Evolutionary conservation across 2,888 invertebrate genomes (phyloP), one percentile per base, ranked within the genome.

Genomic region (Clepsis dumicolana): DNA sequence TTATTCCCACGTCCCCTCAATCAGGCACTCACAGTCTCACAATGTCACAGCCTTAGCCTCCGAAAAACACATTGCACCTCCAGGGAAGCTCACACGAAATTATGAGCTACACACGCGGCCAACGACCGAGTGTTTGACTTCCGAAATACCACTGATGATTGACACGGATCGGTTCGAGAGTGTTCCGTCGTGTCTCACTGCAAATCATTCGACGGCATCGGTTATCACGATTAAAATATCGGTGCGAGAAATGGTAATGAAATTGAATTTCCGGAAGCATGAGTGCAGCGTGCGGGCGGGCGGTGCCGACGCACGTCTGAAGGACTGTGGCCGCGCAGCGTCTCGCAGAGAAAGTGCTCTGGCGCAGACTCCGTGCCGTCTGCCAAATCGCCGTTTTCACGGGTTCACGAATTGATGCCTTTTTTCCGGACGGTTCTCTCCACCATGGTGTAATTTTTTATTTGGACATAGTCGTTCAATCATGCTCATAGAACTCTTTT

Each of bases 351-450:
- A 92, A 93, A 93, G 93, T 91, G 85, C 80, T 87, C 86, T 83
- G 79, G 88, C 87, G 86, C 91, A 93, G 93, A 93, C 93, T 91
- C 89, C 85, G 86, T 85, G 90, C 85, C 90, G 93, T 89, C 93
- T 92, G 91, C 90, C 93, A 90, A 91, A 89, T 87, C 83, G 82
- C 75, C 83, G 86, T 90, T 90, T 92, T 91, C 89, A 89, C 87
- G 90, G 90, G 85, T 85, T 85, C 86, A 83, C 77, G 87, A 89
- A 91, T 87, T 84, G 80, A 88, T 85, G 81, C 78, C 78, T 82
- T 86, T 90, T 90, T 92, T 90, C 88, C 90, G 86, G 83, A 87
- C 84, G 80, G 84, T 75, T 84, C 81, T 85, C 78, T 75, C 72
- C 72, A 85, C 83, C 85, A 84, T 82, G 81, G 74, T 77, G 75